Conservation (phyloP, 2,797 vertebrate species). For the Malurus splendens region DNA sequence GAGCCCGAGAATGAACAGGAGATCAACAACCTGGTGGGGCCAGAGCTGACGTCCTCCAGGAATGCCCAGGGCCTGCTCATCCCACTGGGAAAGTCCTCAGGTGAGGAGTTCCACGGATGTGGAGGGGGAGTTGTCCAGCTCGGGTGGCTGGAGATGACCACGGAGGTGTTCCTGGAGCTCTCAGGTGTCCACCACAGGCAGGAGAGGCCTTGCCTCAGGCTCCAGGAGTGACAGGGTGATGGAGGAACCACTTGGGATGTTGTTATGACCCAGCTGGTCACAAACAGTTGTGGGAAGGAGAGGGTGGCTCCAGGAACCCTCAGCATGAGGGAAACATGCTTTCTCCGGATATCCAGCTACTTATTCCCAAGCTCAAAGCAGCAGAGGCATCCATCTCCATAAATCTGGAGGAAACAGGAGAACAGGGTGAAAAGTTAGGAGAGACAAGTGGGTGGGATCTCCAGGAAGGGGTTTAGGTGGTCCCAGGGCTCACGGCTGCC, state of each 20-base stretch:
- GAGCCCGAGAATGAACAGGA: slow-evolving; percentile 75
- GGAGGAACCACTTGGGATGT: not conserved
- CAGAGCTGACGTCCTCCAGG: slow-evolving; percentile 84
- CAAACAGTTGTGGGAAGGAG: not conserved
- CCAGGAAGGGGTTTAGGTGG: not conserved
- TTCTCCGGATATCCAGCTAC: fast-evolving
- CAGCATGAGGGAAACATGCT: fast-evolving
- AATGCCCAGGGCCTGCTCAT: slow-evolving; percentile 83
- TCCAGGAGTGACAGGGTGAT: fast-evolving
- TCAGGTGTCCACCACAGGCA: not conserved
- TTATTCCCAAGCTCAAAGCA: not conserved
- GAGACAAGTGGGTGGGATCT: fast-evolving
- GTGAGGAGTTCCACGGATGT: slow-evolving; percentile 33
- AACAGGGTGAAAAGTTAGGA: not conserved
- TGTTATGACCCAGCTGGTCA: not conserved
- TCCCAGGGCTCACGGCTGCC: not conserved
- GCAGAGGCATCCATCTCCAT: fast-evolving
- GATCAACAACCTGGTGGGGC: slow-evolving; percentile 86
- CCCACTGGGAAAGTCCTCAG: slow-evolving; percentile 84
- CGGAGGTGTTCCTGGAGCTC: fast-evolving
- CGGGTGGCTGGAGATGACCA: not conserved
- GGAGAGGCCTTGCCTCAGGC: not conserved
- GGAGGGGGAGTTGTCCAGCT: not conserved
- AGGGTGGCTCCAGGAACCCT: not conserved
- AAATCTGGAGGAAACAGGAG: not conserved